phyloP scores from a whole-genome alignment of 2,888 invertebrate genomes.

The Pyrochroa serraticornis region DNA sequence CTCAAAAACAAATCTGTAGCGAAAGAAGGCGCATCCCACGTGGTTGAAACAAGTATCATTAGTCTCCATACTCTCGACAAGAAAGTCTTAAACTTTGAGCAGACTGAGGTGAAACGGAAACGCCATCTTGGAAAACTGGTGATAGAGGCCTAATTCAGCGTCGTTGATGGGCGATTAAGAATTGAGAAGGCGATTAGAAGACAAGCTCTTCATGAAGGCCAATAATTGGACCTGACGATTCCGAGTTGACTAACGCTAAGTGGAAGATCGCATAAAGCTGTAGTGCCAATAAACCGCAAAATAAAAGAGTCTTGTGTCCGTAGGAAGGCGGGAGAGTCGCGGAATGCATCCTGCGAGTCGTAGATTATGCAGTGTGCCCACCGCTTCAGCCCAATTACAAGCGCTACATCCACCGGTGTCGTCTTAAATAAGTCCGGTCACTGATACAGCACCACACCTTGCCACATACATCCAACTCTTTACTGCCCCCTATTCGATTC shows the following conservation, averaged over 20 bases:
- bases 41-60: too few relatives aligned
- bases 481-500: constrained; percentile 26
- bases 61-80: too few relatives aligned
- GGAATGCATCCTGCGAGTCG: constrained; percentile 24
- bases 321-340: constrained; percentile 25
- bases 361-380: constrained; percentile 48
- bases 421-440: constrained; percentile 48
- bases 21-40: too few relatives aligned
- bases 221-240: too few relatives aligned
- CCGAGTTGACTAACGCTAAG: constrained; percentile 20
- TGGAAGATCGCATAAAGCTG: constrained; percentile 15
- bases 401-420: constrained; percentile 48
- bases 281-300: constrained; percentile 14
- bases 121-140: too few relatives aligned
- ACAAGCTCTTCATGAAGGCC: too few relatives aligned
- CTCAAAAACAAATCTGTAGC: too few relatives aligned
- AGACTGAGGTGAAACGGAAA: too few relatives aligned
- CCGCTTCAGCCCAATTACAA: constrained; percentile 51
- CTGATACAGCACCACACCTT: constrained; percentile 47
- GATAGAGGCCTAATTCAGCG: too few relatives aligned
- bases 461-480: constrained; percentile 25
- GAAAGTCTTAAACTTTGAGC: too few relatives aligned
- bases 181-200: too few relatives aligned
- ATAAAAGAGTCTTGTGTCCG: constrained; percentile 21
- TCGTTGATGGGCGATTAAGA: too few relatives aligned